Conservation (phyloP, 2,888 invertebrate species). For the Diabrotica balteata region DNA sequence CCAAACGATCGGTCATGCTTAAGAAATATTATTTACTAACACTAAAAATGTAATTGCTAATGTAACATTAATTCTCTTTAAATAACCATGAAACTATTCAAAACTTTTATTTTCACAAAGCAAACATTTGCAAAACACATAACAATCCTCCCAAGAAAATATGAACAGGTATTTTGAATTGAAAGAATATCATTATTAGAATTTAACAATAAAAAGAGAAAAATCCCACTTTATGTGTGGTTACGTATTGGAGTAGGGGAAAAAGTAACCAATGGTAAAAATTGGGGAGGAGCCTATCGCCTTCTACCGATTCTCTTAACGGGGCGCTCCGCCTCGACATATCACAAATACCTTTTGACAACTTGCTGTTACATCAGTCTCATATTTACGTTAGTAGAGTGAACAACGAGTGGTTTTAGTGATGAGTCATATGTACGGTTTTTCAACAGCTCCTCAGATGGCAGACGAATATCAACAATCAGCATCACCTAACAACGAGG, state of each 20-base stretch:
- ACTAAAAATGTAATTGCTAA: conserved; percentile 19
- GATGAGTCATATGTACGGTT: conserved; percentile 53
- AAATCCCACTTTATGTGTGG: conserved; percentile 44
- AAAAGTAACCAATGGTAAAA: conserved; percentile 55
- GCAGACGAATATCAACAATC: conserved; percentile 52
- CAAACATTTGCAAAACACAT: conserved; percentile 40
- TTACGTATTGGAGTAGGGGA: conserved; percentile 44
- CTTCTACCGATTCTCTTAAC: conserved; percentile 49
- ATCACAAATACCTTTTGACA: conserved; percentile 46
- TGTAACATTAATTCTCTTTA: conserved; percentile 15
- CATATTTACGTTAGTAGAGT: conserved; percentile 42
- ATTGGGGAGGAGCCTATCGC: conserved; percentile 51
- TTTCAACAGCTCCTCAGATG: conserved; percentile 47
- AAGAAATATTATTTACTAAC: conserved; percentile 5
- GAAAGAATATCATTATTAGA: conserved; percentile 46
- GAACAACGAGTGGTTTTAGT: conserved; percentile 31
- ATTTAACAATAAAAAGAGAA: conserved; percentile 40
- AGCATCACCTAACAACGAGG: conserved; percentile 59
- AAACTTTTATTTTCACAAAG: conserved; percentile 27
- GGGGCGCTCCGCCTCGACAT: conserved; percentile 43
- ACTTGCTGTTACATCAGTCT: conserved; percentile 47
- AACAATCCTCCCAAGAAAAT: conserved; percentile 43
- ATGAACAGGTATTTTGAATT: conserved; percentile 48
- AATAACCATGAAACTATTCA: conserved; percentile 35
- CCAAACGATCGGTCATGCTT: conserved; percentile 15